phyloP scores from a whole-genome alignment of 1,140 invertebrate species.

The Hylaeus anthracinus region DNA sequence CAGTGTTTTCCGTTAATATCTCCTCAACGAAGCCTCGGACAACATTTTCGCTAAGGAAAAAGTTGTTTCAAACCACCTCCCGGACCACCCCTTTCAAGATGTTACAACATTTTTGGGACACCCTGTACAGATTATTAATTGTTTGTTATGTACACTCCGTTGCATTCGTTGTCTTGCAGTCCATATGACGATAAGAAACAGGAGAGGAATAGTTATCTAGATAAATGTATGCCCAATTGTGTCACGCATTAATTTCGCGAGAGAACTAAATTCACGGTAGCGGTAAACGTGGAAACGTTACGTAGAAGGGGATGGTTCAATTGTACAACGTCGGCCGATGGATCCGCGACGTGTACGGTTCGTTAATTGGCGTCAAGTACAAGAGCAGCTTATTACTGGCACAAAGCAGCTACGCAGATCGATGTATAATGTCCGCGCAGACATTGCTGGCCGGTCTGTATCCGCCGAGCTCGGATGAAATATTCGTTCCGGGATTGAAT shows the following conservation, averaged over 20 bases:
- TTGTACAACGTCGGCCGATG: constrained; percentile 89
- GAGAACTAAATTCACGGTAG: too few species aligned
- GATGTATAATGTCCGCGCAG: constrained; percentile 93
- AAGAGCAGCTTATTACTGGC: constrained; percentile 86
- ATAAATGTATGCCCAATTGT: not conserved
- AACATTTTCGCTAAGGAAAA: too few species aligned
- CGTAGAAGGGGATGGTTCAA: constrained; percentile 89
- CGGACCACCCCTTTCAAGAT: too few species aligned
- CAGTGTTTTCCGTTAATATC: too few species aligned
- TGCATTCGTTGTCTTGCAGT: too few species aligned
- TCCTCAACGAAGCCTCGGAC: too few species aligned
- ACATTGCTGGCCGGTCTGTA: constrained; percentile 91
- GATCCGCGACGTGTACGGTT: constrained; percentile 86
- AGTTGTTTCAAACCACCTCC: too few species aligned
- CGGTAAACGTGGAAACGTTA: constrained; percentile 25
- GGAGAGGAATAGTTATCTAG: too few species aligned
- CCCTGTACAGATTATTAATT: too few species aligned
- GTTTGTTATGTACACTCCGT: too few species aligned
- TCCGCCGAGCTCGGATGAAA: constrained; percentile 86
- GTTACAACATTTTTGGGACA: too few species aligned
- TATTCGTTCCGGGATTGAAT: constrained; percentile 86
- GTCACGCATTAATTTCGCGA: not conserved
- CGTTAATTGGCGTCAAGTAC: constrained; percentile 83
- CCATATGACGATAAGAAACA: too few species aligned
- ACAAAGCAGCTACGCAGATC: constrained; percentile 89